phyloP scores from a whole-genome alignment of 2,113 vertebrate genomes.

The Abramis brama region DNA sequence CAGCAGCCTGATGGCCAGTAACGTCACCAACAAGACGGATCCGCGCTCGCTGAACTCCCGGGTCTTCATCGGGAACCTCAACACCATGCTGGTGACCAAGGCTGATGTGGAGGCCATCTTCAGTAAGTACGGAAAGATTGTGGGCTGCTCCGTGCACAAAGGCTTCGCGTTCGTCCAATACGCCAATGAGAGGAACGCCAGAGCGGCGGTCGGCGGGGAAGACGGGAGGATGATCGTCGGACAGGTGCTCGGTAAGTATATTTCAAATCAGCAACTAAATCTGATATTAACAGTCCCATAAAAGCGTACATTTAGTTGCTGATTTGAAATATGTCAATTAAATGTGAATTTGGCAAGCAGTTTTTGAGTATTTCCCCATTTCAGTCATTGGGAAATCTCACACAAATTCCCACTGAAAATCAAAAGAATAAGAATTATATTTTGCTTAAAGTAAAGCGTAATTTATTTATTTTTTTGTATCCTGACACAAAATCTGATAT shows the following conservation, averaged over 20 bases:
- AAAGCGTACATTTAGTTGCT: no score
- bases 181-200: slow-evolving; percentile 85
- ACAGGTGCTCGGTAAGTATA: slow-evolving; percentile 78
- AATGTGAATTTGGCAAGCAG: no score
- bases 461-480: no score
- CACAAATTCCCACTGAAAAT: no score
- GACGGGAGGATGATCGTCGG: slow-evolving; percentile 89
- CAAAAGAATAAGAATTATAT: no score
- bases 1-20: slow-evolving; percentile 83
- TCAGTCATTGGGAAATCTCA: no score
- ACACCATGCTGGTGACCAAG: slow-evolving; percentile 91
- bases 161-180: slow-evolving; percentile 91
- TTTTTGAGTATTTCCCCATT: no score
- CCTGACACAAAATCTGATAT: neutral
- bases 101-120: slow-evolving; percentile 91
- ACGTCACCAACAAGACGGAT: slow-evolving; percentile 92
- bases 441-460: no score
- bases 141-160: slow-evolving; percentile 91
- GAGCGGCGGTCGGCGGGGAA: slow-evolving; percentile 82
- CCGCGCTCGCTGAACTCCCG: slow-evolving; percentile 89
- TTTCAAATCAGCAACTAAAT: neutral
- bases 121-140: slow-evolving; percentile 89
- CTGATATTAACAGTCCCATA: no score
- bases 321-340: no score
- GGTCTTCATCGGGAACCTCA: slow-evolving; percentile 92